Percentiles rank a stretch among this genome's conserved stretches.
These are phyloP conservation scores for Gorsachius magnificus DNA, from an alignment of 2,797 vertebrate species.

Conservation along the genomic window DNA sequence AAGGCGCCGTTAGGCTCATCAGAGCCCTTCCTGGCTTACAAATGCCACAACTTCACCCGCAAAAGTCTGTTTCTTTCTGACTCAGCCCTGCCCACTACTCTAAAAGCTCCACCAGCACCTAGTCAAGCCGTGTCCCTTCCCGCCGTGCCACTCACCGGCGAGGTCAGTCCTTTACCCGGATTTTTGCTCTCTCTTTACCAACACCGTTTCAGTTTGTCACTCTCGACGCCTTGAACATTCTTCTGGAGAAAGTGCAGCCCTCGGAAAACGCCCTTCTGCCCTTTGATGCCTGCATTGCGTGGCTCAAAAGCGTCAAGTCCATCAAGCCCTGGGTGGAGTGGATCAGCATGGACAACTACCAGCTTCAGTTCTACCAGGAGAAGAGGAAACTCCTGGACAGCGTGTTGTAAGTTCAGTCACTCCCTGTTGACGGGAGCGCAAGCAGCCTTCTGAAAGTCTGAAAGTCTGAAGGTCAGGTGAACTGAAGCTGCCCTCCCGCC, in stretches of 20 bases:
- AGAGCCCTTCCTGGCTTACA: not conserved
- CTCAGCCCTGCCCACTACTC: not conserved
- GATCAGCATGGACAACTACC: not conserved
- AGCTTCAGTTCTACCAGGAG: not conserved
- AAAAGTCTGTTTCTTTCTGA: not conserved
- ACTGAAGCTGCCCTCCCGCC: not conserved
- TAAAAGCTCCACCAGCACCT: too few relatives aligned
- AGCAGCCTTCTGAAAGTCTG: too few relatives aligned
- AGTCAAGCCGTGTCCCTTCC: too few relatives aligned
- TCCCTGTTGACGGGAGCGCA: not conserved
- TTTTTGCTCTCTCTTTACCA: not conserved
- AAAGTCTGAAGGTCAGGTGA: not conserved
- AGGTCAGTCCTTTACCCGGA: not conserved
- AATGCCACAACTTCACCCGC: not conserved
- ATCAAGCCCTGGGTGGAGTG: not conserved
- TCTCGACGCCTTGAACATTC: not conserved
- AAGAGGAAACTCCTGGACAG: not conserved
- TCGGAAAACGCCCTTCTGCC: not conserved
- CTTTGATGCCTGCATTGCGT: not conserved
- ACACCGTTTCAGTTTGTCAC: not conserved
- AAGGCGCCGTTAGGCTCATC: not conserved
- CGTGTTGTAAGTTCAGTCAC: not conserved
- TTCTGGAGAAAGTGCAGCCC: not conserved
- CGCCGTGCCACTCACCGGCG: too few relatives aligned
- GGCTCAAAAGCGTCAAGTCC: not conserved